Evolutionary conservation across 1,140 invertebrate genomes (phyloP).

Genomic region (Hermetia illucens): DNA sequence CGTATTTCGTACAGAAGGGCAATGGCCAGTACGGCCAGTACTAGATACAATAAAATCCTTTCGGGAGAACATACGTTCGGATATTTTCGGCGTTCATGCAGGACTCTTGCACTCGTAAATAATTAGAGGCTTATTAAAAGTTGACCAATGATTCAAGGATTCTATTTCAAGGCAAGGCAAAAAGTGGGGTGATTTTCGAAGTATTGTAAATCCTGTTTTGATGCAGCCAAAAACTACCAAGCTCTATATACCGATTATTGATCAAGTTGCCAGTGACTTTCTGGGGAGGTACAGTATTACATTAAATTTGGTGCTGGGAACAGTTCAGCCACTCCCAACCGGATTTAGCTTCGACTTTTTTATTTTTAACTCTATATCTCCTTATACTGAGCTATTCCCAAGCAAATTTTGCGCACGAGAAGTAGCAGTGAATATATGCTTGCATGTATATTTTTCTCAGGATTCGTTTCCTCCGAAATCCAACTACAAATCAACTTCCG

Average conservation of each 20-base stretch:
- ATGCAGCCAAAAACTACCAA: neutral
- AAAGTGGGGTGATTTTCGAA: neutral
- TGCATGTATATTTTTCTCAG: too few species aligned
- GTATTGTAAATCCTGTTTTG: constrained; percentile 1
- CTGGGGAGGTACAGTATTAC: too few species aligned
- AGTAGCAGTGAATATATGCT: too few species aligned
- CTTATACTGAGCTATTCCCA: too few species aligned
- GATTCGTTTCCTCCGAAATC: constrained; percentile 33
- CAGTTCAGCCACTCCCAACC: too few species aligned
- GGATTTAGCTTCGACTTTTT: too few species aligned
- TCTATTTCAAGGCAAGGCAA: neutral
- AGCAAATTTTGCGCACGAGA: too few species aligned
- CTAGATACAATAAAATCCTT: neutral
- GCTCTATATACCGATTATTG: neutral
- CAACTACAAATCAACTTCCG: constrained; percentile 37
- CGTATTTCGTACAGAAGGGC: neutral
- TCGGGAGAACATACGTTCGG: neutral
- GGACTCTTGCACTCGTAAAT: neutral
- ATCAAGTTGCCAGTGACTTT: constrained; percentile 2
- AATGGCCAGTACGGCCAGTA: constrained; percentile 7
- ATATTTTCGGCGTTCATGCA: neutral
- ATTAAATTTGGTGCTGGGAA: too few species aligned
- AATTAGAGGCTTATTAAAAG: too few species aligned
- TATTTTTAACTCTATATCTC: too few species aligned
- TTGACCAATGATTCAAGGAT: too few species aligned